Conservation (phyloP, 2,797 vertebrate species). For the Sebastiscus tertius region DNA sequence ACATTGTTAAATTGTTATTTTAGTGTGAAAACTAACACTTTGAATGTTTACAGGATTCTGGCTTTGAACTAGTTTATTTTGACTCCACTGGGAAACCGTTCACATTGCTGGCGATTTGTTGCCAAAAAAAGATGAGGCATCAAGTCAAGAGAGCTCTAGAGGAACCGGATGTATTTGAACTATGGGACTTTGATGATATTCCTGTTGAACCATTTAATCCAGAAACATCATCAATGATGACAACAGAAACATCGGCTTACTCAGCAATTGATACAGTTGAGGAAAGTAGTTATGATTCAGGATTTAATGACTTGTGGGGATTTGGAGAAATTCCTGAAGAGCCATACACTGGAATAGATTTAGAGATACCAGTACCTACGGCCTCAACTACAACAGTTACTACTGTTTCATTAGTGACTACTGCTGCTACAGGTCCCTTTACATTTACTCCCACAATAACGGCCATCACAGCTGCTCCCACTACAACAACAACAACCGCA, state of each 20-base stretch:
- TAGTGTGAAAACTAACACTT: not conserved
- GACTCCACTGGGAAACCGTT: slow-evolving; percentile 5
- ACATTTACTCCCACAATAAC: too few relatives aligned
- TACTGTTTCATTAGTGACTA: too few relatives aligned
- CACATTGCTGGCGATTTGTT: not conserved
- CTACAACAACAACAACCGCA: too few relatives aligned
- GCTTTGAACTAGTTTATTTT: slow-evolving; percentile 21
- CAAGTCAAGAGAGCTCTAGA: not conserved
- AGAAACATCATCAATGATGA: not conserved
- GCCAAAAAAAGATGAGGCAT: not conserved
- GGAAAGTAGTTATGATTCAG: not conserved
- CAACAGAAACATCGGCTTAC: too few relatives aligned
- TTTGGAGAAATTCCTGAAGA: not conserved
- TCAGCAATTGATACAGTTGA: not conserved
- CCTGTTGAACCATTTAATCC: not conserved
- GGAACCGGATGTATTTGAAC: not conserved
- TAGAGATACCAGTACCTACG: too few relatives aligned
- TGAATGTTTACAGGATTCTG: slow-evolving; percentile 8
- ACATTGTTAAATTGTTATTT: not conserved
- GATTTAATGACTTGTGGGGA: not conserved
- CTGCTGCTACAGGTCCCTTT: too few relatives aligned
- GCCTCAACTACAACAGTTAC: too few relatives aligned
- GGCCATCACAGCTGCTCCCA: too few relatives aligned
- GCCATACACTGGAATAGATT: not conserved
- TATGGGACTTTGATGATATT: not conserved